phyloP scores from a whole-genome alignment of 35 echinoderm and acorn worm genomes.

The Apostichopus parvimensis region DNA sequence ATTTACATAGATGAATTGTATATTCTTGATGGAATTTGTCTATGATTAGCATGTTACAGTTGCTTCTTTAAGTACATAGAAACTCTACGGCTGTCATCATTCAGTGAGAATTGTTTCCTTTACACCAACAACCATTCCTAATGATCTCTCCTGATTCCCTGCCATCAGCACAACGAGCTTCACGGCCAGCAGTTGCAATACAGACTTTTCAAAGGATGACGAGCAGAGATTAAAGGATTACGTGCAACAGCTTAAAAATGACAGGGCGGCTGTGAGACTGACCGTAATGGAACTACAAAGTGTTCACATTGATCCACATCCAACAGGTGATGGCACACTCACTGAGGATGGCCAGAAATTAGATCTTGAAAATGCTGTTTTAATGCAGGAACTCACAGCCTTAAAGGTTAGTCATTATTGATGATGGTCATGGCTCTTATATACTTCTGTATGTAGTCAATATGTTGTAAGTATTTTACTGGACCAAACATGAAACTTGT shows the following conservation, averaged over 20 bases:
- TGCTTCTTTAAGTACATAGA: too few species aligned
- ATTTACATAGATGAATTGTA: too few species aligned
- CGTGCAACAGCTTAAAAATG: conserved; percentile 97
- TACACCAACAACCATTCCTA: neutral
- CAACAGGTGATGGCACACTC: conserved; percentile 57
- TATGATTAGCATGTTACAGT: too few species aligned
- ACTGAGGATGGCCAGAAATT: conserved; percentile 80
- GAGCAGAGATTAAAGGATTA: conserved; percentile 92
- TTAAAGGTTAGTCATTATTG: conserved; percentile 73
- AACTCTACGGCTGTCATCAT: too few species aligned
- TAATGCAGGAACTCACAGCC: conserved; percentile 97
- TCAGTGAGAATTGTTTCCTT: too few species aligned
- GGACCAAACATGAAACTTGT: too few species aligned
- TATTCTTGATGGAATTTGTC: too few species aligned
- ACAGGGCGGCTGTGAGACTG: conserved; percentile 84
- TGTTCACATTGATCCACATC: conserved; percentile 82
- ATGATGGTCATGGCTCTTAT: too few species aligned
- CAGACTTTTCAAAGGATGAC: conserved; percentile 93
- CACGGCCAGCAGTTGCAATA: conserved; percentile 92
- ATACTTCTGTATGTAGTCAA: too few species aligned
- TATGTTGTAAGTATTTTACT: too few species aligned
- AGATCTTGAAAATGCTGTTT: conserved; percentile 97
- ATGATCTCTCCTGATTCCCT: neutral
- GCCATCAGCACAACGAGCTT: conserved; percentile 82
- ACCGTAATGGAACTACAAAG: conserved; percentile 97